Evolutionary conservation across 2,113 vertebrate species (phyloP), one percentile per base, ranked within the genome.

Genomic region (Tachysurus vachellii): DNA sequence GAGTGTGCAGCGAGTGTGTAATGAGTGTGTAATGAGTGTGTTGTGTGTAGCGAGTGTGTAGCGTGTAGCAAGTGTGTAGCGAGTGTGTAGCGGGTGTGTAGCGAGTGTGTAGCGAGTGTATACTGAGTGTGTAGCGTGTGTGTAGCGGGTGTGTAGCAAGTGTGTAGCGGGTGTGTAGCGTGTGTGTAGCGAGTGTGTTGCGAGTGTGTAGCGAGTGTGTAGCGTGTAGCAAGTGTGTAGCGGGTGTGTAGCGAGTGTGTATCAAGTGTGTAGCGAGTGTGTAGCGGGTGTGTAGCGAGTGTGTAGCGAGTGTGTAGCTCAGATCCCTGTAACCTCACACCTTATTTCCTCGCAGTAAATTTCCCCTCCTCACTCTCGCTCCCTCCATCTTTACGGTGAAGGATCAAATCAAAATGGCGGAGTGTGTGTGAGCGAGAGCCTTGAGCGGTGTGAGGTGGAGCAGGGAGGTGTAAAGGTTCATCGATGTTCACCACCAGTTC

Each of bases 401-500:
- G 26, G 50, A 28, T 9, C 26, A 17, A 57, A 56, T 36, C 53
- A 57, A 57, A 56, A 21, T 57, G 77, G 14, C 1, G 17, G 77
- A 57, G 1, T 10, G n/a, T 10, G n/a, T 11, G 53, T 23, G 9
- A 28, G 3, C 14, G 2, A 16, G 47, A 3, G 10, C 92, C 93
- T 94, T 50, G 28, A 94, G 95, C 1, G 91, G 3, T 12, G 31
- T 50, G 28, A 28, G n/a, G 31, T 19, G 16, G 21, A 36, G 23
- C 93, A 0, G 94, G 95, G 80, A 94, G 73, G 81, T 94, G 92
- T 10, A 92, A 88, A 19, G 92, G 94, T 90, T 96, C 96, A 0
- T 94, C 50, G 23, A 97, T 94, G 87, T 95, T 93, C 17, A 97
- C 92, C 87, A 95, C 93, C 47, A 95, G 91, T 0, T 96, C 96